These are phyloP conservation scores for Lacanobia wlatinum DNA, from an alignment of 2,888 invertebrate species.

Conservation along the genomic window DNA sequence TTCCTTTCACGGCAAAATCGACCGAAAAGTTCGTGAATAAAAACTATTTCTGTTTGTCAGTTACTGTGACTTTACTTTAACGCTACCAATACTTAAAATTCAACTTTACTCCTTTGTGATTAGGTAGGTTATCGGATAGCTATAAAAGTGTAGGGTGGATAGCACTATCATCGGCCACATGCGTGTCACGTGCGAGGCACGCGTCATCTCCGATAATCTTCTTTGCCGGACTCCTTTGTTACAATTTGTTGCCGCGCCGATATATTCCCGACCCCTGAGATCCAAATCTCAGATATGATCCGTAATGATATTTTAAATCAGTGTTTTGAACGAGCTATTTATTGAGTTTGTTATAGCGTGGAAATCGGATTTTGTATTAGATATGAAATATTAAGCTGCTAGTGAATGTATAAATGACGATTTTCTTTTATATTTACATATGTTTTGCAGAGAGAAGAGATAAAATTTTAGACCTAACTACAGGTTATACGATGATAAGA, in stretches of 20 bases:
- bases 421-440: background rate
- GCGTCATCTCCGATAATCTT: conserved; percentile 88
- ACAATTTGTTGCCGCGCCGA: conserved; percentile 87
- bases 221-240: conserved; percentile 89
- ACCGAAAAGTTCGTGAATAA: conserved; percentile 64
- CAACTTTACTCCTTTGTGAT: conserved; percentile 11
- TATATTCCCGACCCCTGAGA: conserved; percentile 81
- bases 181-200: conserved; percentile 87
- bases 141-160: conserved; percentile 76
- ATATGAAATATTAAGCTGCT: conserved; percentile 2
- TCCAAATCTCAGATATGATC: conserved; percentile 85
- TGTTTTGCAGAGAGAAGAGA: background rate
- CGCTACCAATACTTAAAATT: conserved; percentile 35
- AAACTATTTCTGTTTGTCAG: conserved; percentile 68
- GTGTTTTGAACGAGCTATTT: conserved; percentile 81
- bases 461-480: too few relatives aligned
- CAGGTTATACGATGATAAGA: too few relatives aligned
- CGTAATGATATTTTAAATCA: conserved; percentile 90
- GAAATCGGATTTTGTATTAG: conserved; percentile 46
- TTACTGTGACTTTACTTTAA: conserved; percentile 60
- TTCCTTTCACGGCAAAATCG: conserved; percentile 59
- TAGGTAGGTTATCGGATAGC: conserved; percentile 64
- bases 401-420: background rate
- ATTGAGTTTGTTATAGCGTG: conserved; percentile 72
- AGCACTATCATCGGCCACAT: conserved; percentile 82